phyloP scores from a whole-genome alignment of 2,797 vertebrate genomes.

The Astyanax mexicanus region DNA sequence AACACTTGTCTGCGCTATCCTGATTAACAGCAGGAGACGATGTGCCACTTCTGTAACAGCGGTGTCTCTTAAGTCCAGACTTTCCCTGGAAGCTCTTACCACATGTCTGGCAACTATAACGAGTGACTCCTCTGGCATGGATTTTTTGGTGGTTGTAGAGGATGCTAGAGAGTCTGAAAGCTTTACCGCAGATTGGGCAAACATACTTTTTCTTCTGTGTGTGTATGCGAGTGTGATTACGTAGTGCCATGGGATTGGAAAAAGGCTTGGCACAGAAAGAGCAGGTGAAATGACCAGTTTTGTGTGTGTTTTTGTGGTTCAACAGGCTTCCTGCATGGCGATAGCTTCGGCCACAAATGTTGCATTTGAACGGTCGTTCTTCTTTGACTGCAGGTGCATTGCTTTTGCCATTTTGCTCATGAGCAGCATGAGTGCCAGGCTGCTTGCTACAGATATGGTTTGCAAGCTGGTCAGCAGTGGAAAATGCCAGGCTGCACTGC shows the following conservation, averaged over 20 bases:
- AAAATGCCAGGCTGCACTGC: constrained; percentile 69
- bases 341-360: constrained; percentile 84
- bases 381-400: constrained; percentile 62
- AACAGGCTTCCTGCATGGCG: constrained; percentile 82
- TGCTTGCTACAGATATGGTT: constrained; percentile 64
- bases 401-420: neutral
- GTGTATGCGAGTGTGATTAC: constrained; percentile 84
- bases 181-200: constrained; percentile 83
- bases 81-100: constrained; percentile 85
- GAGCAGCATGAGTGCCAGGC: constrained; percentile 12
- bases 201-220: constrained; percentile 82
- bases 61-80: constrained; percentile 79
- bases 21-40: constrained; percentile 58
- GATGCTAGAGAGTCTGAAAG: constrained; percentile 83
- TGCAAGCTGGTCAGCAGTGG: constrained; percentile 65
- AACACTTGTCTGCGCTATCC: constrained; percentile 77
- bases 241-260: constrained; percentile 80
- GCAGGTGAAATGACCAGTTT: constrained; percentile 82
- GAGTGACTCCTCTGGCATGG: constrained; percentile 73
- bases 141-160: constrained; percentile 84
- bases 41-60: constrained; percentile 68
- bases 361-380: constrained; percentile 79
- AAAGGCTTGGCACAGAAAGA: constrained; percentile 83
- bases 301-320: constrained; percentile 87
- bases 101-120: constrained; percentile 83